These are phyloP conservation scores for Troilus luridus DNA, from an alignment of 2,888 invertebrate species.

Conservation along the genomic window DNA sequence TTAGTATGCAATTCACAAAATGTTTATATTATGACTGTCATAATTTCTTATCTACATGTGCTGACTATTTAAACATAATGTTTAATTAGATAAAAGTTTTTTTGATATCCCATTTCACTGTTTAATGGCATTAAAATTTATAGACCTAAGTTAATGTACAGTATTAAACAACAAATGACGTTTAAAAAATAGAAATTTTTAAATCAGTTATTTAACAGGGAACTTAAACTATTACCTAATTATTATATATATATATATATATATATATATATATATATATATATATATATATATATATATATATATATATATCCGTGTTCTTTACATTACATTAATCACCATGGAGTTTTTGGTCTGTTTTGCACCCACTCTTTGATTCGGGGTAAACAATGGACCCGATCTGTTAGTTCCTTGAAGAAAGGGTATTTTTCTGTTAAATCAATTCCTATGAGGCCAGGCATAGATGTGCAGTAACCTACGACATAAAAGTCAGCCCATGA, in stretches of 20 bases:
- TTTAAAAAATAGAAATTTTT: background rate
- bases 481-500: constrained; percentile 61
- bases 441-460: constrained; percentile 28
- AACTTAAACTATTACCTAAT: no score
- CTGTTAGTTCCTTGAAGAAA: constrained; percentile 58
- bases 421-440: constrained; percentile 55
- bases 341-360: constrained; percentile 53
- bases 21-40: background rate
- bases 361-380: constrained; percentile 61
- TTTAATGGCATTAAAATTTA: background rate
- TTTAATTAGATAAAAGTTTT: background rate
- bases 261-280: no score
- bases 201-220: background rate
- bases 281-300: no score
- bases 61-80: background rate
- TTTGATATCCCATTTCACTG: background rate
- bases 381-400: constrained; percentile 51
- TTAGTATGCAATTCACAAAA: background rate
- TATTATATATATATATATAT: no score
- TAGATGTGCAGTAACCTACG: constrained; percentile 26
- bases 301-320: background rate
- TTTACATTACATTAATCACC: background rate
- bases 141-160: background rate
- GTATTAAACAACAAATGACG: background rate
- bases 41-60: background rate